Conservation (phyloP, 1,140 invertebrate genomes). For the Achatina immaculata region DNA sequence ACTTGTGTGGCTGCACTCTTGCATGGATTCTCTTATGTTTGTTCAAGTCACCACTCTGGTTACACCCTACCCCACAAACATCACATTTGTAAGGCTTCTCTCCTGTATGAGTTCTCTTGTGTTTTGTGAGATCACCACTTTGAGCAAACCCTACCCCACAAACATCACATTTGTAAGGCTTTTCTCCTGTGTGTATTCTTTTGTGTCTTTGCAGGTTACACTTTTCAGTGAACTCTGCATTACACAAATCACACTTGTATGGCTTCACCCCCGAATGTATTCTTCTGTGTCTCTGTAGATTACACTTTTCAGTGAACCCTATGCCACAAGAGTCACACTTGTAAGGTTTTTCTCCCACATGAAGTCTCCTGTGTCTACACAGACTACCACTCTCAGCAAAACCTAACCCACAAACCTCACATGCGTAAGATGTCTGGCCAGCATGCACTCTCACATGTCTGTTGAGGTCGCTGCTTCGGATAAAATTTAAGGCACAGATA, state of each 20-base stretch:
- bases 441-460: constrained; percentile 2
- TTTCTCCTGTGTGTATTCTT: constrained; percentile 8
- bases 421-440: neutral
- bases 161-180: constrained; percentile 6
- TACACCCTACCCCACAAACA: neutral
- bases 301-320: neutral
- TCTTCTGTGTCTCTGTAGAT: constrained; percentile 1
- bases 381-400: neutral
- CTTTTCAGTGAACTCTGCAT: neutral
- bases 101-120: neutral
- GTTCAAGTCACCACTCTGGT: neutral
- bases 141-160: neutral
- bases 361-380: neutral
- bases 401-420: neutral
- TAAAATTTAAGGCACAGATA: neutral
- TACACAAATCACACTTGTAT: neutral
- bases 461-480: neutral
- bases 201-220: neutral
- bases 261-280: constrained; percentile 10
- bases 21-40: neutral
- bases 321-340: neutral
- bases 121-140: neutral
- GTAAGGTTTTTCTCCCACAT: neutral
- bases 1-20: neutral
- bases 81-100: constrained; percentile 20